Conservation (phyloP, 2,888 invertebrate genomes). For the Polylopha cassiicola region DNA sequence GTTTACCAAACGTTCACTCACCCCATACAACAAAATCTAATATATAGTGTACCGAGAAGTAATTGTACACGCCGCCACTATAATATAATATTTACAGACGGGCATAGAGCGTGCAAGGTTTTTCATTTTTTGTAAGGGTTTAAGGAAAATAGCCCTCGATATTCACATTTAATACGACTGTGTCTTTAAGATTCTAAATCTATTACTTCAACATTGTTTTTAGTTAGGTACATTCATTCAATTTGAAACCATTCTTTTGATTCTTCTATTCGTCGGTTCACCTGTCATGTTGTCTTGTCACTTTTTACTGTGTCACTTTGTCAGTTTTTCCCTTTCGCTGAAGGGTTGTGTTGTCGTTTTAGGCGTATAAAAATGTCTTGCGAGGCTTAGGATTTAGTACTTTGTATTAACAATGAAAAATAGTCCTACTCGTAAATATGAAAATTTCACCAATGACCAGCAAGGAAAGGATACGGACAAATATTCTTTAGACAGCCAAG, state of each 20-base stretch:
- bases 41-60: too few relatives aligned
- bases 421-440: constrained; percentile 73
- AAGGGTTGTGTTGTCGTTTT: constrained; percentile 50
- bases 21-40: too few relatives aligned
- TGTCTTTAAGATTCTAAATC: too few relatives aligned
- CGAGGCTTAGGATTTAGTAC: constrained; percentile 55
- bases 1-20: too few relatives aligned
- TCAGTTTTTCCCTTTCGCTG: constrained; percentile 50
- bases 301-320: constrained; percentile 25
- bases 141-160: too few relatives aligned
- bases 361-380: constrained; percentile 59
- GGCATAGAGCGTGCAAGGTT: too few relatives aligned
- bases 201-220: too few relatives aligned
- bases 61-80: too few relatives aligned
- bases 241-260: constrained; percentile 6
- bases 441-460: constrained; percentile 66
- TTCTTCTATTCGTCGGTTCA: constrained; percentile 1
- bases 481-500: constrained; percentile 72
- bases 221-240: constrained; percentile 3
- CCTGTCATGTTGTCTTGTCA: constrained; percentile 20
- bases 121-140: too few relatives aligned
- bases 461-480: constrained; percentile 70
- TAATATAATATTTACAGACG: too few relatives aligned
- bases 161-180: too few relatives aligned
- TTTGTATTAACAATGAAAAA: constrained; percentile 72